phyloP scores from a whole-genome alignment of 2,888 invertebrate genomes.

The Drosophila ezoana region DNA sequence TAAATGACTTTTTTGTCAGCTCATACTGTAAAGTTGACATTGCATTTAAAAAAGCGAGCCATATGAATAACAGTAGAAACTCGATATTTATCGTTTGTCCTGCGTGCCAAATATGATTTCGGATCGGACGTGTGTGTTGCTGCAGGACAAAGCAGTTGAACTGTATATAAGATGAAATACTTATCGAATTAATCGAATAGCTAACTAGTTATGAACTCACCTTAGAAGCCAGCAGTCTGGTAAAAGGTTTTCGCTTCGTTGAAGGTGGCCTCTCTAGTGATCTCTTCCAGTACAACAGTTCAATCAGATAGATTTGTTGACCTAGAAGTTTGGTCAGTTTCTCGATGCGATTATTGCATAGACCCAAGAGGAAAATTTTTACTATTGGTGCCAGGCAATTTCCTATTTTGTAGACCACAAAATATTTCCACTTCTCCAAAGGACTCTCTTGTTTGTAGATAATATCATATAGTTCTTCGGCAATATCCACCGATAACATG shows the following conservation, averaged over 20 bases:
- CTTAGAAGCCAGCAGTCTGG: background rate
- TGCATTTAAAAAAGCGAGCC: conserved; percentile 7
- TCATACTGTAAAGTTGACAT: conserved; percentile 17
- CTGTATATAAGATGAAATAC: background rate
- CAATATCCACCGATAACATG: background rate
- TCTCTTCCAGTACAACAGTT: background rate
- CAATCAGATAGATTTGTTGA: background rate
- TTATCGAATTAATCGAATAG: background rate
- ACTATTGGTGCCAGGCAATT: conserved; percentile 6
- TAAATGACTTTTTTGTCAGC: background rate
- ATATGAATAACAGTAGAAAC: conserved; percentile 5
- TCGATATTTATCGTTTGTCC: conserved; percentile 11
- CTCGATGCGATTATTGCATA: conserved; percentile 14
- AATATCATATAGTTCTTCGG: background rate
- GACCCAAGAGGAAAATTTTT: background rate
- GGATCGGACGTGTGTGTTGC: conserved; percentile 11
- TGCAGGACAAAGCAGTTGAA: conserved; percentile 3
- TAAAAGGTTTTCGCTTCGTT: no score
- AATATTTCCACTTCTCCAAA: background rate
- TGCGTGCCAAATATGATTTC: conserved; percentile 19
- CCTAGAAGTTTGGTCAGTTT: background rate
- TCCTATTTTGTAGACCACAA: background rate
- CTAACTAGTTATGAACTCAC: background rate
- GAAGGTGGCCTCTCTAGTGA: background rate
- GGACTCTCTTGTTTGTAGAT: background rate